Base-by-base conservation (phyloP, 2,113 vertebrate genomes). In the Tricholaema leucomelas region DNA sequence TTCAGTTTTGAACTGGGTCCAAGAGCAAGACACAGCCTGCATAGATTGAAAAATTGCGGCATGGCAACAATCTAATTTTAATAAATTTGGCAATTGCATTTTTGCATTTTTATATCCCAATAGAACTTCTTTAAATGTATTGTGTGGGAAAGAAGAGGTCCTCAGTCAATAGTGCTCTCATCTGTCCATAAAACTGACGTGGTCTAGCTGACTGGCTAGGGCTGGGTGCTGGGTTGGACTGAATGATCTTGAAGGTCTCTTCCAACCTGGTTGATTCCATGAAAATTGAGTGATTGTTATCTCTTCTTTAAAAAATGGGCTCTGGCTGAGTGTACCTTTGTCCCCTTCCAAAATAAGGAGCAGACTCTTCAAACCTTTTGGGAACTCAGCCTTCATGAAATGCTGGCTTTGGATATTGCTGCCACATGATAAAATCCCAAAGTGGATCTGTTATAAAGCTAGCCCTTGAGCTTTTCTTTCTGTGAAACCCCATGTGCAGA, bases 21-120 rank as follows among this genome's bases (percentile, higher is more conserved):
- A 92, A 91, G 48, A 71, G 27, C 27, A 64, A 73, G 64, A 77
- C 31, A 9, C 44, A 76, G 12, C 5, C 21, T 35, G 64, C 21
- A 64, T 15, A 56, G 55, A 78, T 80, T 63, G 31, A 85, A 85
- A 85, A 75, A 55, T 19, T 31, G 21, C 56, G 67, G 20, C 19
- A 40, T 71, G 87, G 74, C 38, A 89, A 75, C 25, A 2, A 83
- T 80, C 33, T 65, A 56, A 92, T 92, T 86, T 92, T 61, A 85
- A 61, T 87, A 85, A 92, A 36, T 87, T 80, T 40, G 35, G 20
- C 27, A 71, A 82, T 58, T 58, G 46, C 69, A 33, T 77, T 89
- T 93, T 79, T 72, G 52, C 15, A 35, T 54, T 86, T 78, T 79
- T 82, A 30, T 77, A 67, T 80, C 44, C 33, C 28, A 77, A 25